A percentile compares a stretch with the other conserved stretches of the same genome.
Conservation (phyloP, 2,797 vertebrate genomes). For the Chaenodraco wilsoni region DNA sequence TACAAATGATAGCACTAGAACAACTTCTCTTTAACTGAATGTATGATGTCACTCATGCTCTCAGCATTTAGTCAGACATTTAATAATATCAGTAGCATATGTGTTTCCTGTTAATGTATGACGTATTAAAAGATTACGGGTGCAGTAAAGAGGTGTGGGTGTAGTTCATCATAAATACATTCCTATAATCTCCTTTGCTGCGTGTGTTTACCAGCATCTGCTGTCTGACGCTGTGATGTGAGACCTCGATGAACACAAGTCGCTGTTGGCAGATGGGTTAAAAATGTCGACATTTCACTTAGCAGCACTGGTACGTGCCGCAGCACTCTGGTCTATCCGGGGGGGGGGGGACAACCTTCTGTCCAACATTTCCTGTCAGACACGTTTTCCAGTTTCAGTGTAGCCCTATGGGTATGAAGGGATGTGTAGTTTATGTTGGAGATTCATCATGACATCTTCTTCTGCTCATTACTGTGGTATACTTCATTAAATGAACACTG, state of each 20-base stretch:
- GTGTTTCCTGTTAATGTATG: not conserved
- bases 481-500: conserved; percentile 33
- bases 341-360: not conserved
- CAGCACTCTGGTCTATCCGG: not conserved
- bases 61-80: conserved; percentile 4
- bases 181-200: conserved; percentile 46
- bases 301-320: not conserved
- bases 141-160: conserved; percentile 27
- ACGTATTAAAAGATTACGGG: conserved; percentile 46
- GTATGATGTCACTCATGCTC: not conserved
- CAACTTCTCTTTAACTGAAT: conserved; percentile 2
- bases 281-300: not conserved
- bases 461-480: conserved; percentile 7
- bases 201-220: conserved; percentile 45
- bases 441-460: not conserved
- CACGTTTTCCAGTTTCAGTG: not conserved
- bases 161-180: conserved; percentile 50
- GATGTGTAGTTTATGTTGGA: not conserved
- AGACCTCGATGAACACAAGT: conserved; percentile 13
- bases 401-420: not conserved
- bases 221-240: not conserved
- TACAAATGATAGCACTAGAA: not conserved
- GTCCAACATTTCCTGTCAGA: not conserved
- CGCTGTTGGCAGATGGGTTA: not conserved
- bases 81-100: conserved; percentile 16